These are phyloP conservation scores for Masticophis lateralis DNA, from an alignment of 2,797 vertebrate species.

Conservation along the genomic window DNA sequence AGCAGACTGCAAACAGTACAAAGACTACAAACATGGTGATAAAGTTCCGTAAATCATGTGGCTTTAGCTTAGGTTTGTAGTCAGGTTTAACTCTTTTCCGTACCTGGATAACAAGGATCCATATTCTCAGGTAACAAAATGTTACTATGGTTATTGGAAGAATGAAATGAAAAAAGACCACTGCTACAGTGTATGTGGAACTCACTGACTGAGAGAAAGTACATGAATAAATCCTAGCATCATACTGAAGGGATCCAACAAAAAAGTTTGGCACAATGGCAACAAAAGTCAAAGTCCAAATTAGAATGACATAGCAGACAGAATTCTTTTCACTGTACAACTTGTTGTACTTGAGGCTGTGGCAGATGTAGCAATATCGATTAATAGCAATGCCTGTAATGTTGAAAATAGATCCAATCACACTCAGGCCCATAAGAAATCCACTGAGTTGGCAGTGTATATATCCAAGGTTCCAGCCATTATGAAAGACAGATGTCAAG, in stretches of 20 bases:
- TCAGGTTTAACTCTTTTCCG: conserved; percentile 87
- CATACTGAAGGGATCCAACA: conserved; percentile 89
- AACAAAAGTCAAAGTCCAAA: conserved; percentile 88
- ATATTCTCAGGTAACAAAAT: conserved; percentile 87
- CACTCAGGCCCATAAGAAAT: conserved; percentile 94
- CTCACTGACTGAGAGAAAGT: conserved; percentile 91
- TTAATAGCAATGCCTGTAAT: conserved; percentile 97
- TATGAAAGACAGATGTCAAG: conserved; percentile 88
- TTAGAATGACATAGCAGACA: conserved; percentile 86
- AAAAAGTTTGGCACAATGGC: conserved; percentile 92
- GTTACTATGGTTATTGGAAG: conserved; percentile 80
- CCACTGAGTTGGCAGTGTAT: conserved; percentile 94
- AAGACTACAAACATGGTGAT: conserved; percentile 98
- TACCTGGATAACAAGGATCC: conserved; percentile 82
- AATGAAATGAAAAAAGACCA: conserved; percentile 91
- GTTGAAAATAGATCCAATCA: conserved; percentile 95
- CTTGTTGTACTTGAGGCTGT: conserved; percentile 91
- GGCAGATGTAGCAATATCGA: conserved; percentile 96
- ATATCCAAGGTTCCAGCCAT: conserved; percentile 90
- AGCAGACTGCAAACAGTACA: conserved; percentile 95
- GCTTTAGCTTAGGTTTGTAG: conserved; percentile 84
- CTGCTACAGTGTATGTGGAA: conserved; percentile 85
- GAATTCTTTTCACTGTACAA: conserved; percentile 92
- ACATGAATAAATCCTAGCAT: conserved; percentile 91
- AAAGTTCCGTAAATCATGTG: conserved; percentile 92